Percentiles rank a stretch among this genome's conserved stretches.
Conservation (phyloP, 2,113 vertebrate species). For the Chauna torquata region DNA sequence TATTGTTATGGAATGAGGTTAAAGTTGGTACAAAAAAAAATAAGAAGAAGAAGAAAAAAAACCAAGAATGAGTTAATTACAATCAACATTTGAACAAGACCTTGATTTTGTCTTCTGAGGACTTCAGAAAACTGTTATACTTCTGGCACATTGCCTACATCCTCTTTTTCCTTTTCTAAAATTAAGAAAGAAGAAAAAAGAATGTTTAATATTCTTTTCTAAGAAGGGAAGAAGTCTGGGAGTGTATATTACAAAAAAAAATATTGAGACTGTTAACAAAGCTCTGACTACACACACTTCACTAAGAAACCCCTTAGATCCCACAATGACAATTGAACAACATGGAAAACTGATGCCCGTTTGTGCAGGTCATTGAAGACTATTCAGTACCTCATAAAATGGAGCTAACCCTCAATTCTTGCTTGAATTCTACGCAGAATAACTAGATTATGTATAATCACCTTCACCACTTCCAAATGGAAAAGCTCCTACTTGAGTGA, state of each 20-base stretch:
- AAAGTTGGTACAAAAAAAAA: background rate
- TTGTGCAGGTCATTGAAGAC: background rate
- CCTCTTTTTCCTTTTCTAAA: background rate
- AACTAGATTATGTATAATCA: background rate
- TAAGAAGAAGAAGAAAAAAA: background rate
- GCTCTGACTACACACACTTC: background rate
- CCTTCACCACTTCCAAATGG: background rate
- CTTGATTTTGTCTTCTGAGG: slow-evolving; percentile 3
- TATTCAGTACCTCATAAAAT: background rate
- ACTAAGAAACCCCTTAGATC: background rate
- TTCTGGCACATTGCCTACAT: background rate
- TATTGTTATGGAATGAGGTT: background rate
- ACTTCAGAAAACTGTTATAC: background rate
- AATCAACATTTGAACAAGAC: background rate
- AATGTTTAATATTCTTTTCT: background rate
- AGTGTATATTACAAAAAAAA: background rate
- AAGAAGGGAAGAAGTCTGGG: background rate
- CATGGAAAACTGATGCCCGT: background rate
- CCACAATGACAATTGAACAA: background rate
- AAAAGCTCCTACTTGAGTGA: background rate
- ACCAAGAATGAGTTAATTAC: background rate
- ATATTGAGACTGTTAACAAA: background rate
- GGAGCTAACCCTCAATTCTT: background rate
- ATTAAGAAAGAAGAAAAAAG: background rate
- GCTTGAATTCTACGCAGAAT: background rate